A percentile compares a stretch with the other conserved stretches of the same genome.
Evolutionary conservation across 2,888 invertebrate genomes (phyloP).

Genomic region (Drosophila mettleri): DNA sequence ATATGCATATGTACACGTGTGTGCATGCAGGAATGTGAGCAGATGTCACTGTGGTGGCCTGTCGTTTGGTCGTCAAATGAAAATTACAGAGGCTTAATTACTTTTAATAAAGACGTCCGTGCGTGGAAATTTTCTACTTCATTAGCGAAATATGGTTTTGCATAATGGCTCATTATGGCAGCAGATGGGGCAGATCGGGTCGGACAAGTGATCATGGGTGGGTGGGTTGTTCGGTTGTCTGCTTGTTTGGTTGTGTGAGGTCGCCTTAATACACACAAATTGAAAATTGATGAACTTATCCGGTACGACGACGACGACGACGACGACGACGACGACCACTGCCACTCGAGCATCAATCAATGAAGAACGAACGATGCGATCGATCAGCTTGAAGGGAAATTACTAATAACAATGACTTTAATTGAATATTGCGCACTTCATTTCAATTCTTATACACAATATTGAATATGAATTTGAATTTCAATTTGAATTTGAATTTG

Average conservation of each 20-base stretch:
- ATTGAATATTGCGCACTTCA: conserved; percentile 83
- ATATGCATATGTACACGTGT: neutral
- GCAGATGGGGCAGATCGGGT: conserved; percentile 34
- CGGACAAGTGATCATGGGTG: conserved; percentile 21
- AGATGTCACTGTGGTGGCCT: neutral
- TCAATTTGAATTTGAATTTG: conserved; percentile 28
- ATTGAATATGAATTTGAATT: conserved; percentile 37
- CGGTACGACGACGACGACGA: conserved; percentile 57
- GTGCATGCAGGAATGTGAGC: neutral
- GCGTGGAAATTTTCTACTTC: conserved; percentile 71
- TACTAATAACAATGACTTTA: conserved; percentile 82
- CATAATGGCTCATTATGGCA: conserved; percentile 80
- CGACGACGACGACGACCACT: conserved; percentile 1
- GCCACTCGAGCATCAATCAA: conserved; percentile 58
- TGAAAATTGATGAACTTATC: conserved; percentile 84
- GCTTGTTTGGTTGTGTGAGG: conserved; percentile 20
- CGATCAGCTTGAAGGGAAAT: conserved; percentile 69
- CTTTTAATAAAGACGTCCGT: conserved; percentile 82
- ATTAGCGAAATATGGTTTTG: conserved; percentile 77
- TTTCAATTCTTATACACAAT: conserved; percentile 49
- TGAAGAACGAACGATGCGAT: conserved; percentile 29
- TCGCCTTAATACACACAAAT: conserved; percentile 81
- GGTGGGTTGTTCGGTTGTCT: neutral
- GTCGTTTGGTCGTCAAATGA: conserved; percentile 62
- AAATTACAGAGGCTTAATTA: conserved; percentile 78